Conservation (phyloP, 2,888 invertebrate species). For the Phyllotreta striolata region DNA sequence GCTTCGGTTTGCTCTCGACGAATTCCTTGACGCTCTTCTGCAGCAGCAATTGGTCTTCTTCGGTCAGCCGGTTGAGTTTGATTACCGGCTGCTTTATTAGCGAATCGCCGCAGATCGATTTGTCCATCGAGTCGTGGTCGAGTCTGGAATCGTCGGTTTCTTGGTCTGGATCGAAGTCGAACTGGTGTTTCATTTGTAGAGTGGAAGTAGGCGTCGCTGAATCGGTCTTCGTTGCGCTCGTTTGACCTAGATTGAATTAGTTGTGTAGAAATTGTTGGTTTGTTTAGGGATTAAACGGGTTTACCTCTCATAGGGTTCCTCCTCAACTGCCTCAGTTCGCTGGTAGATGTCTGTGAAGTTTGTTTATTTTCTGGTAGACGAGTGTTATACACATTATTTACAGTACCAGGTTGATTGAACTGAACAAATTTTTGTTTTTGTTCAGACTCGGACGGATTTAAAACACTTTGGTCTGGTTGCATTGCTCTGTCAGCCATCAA, state of each 20-base stretch:
- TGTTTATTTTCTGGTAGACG: conserved; percentile 46
- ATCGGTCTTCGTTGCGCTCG: conserved; percentile 35
- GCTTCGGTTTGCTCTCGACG: conserved; percentile 68
- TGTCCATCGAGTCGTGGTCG: conserved; percentile 11
- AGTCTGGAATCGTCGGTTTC: conserved; percentile 1
- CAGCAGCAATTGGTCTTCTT: conserved; percentile 62
- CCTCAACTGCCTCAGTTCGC: conserved; percentile 54
- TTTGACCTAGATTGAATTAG: conserved; percentile 23
- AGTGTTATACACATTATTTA: conserved; percentile 48
- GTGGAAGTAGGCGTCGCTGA: conserved; percentile 27
- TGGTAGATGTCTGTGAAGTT: conserved; percentile 45
- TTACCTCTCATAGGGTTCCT: conserved; percentile 48
- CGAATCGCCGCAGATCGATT: not conserved
- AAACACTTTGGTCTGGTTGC: conserved; percentile 10
- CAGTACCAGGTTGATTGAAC: conserved; percentile 15
- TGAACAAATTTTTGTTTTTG: conserved; percentile 39
- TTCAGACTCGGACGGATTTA: conserved; percentile 22
- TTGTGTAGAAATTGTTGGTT: no score
- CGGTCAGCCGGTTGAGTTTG: conserved; percentile 68
- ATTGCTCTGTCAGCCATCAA: not conserved
- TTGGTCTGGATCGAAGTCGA: conserved; percentile 13
- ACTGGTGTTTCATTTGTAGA: conserved; percentile 24
- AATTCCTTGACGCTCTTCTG: conserved; percentile 72
- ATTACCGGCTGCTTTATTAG: conserved; percentile 68
- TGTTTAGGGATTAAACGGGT: conserved; percentile 3